A percentile compares a stretch with the other conserved stretches of the same genome.
Conservation (phyloP, 2,797 vertebrate genomes). For the Hippocampus kuda region DNA sequence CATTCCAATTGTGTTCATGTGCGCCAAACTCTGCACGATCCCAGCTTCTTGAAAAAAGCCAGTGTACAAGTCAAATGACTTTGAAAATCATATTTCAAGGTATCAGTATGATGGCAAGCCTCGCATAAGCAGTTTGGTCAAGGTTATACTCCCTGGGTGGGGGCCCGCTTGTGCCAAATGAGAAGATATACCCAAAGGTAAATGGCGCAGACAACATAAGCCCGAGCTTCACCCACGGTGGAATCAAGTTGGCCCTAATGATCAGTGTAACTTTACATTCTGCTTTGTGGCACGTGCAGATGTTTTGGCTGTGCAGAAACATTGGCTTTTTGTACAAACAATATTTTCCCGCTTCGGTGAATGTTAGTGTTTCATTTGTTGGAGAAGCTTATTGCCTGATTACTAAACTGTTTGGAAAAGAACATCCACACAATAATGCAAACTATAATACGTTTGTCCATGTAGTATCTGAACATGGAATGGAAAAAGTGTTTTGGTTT, state of each 20-base stretch:
- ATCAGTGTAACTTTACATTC: constrained; percentile 54
- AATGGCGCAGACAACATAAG: constrained; percentile 43
- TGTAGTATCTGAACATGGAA: neutral
- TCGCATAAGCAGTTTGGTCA: constrained; percentile 41
- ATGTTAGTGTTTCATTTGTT: constrained; percentile 61
- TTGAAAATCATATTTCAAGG: constrained; percentile 15
- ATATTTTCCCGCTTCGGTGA: constrained; percentile 36
- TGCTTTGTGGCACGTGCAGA: neutral
- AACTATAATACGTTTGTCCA: neutral
- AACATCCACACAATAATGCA: neutral
- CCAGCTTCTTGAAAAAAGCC: neutral
- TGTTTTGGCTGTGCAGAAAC: neutral
- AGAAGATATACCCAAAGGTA: constrained; percentile 47
- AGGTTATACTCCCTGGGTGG: constrained; percentile 21
- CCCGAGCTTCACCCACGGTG: constrained; percentile 36
- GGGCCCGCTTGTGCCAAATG: neutral
- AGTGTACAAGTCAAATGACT: neutral
- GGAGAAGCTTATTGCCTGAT: constrained; percentile 20
- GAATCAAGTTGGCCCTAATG: constrained; percentile 49
- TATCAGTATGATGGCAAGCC: constrained; percentile 38
- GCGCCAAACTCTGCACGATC: too few species aligned
- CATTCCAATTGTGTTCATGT: neutral
- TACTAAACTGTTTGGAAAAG: neutral
- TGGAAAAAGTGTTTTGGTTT: neutral
- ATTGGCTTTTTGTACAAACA: constrained; percentile 22